Evolutionary conservation across 2,113 vertebrate species (phyloP).

Genomic region (Chunga burmeisteri): DNA sequence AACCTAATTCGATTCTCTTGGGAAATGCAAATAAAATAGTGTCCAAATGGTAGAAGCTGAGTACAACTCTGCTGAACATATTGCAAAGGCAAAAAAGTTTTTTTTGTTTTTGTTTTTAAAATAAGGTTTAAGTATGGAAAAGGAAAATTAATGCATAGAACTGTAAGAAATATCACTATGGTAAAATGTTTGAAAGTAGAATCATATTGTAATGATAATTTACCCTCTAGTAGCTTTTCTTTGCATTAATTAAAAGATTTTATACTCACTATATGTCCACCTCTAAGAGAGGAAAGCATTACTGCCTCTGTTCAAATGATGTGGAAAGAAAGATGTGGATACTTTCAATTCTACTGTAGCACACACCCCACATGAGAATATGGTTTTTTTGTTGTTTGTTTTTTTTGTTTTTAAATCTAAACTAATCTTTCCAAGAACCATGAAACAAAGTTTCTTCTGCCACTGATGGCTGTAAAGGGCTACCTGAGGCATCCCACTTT

Average conservation of each 20-base stretch:
- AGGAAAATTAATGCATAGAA: neutral
- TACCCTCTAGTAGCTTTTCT: neutral
- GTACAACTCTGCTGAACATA: neutral
- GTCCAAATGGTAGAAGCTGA: constrained; percentile 41
- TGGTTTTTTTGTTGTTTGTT: too few relatives aligned
- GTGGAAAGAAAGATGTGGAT: neutral
- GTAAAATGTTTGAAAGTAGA: neutral
- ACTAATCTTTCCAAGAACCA: neutral
- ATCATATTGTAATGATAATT: neutral
- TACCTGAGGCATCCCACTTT: neutral
- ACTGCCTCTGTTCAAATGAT: neutral
- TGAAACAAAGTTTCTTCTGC: neutral
- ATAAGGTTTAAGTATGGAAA: neutral
- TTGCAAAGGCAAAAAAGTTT: neutral
- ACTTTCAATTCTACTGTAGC: neutral
- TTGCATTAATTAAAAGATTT: neutral
- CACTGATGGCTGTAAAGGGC: neutral
- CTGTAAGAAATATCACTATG: neutral
- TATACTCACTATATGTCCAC: neutral
- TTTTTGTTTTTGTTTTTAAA: neutral
- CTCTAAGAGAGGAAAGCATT: neutral
- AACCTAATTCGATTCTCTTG: constrained; percentile 75
- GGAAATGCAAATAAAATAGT: constrained; percentile 74
- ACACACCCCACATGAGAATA: neutral
- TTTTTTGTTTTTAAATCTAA: neutral